phyloP scores from a whole-genome alignment of 1,140 invertebrate species.

The Plectus sambesii region DNA sequence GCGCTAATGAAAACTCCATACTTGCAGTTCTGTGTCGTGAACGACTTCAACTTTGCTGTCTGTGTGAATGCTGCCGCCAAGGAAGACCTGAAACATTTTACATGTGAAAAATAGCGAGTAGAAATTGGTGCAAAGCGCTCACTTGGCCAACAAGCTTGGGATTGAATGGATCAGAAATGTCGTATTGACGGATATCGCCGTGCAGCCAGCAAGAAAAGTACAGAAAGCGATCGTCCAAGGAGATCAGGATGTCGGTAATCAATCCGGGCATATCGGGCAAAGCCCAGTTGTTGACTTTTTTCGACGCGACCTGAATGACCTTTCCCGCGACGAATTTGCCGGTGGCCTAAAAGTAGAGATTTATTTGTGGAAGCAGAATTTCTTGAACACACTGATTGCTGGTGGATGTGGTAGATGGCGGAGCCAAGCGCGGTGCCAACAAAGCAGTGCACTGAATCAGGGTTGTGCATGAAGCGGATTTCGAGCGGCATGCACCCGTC shows the following conservation, averaged over 20 bases:
- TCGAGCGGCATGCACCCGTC: slow-evolving; percentile 27
- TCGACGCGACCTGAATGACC: slow-evolving; percentile 28
- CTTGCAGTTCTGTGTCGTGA: slow-evolving; percentile 22
- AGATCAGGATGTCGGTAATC: slow-evolving; percentile 78
- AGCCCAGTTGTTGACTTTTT: slow-evolving; percentile 23
- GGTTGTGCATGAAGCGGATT: slow-evolving; percentile 26
- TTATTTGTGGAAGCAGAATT: slow-evolving; percentile 1
- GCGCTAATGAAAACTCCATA: slow-evolving; percentile 9
- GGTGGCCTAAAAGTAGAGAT: slow-evolving; percentile 19
- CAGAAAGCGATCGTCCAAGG: slow-evolving; percentile 79
- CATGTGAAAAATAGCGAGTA: slow-evolving; percentile 10
- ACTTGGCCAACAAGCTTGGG: slow-evolving; percentile 19
- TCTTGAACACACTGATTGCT: slow-evolving; percentile 20
- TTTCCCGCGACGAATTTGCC: slow-evolving; percentile 23
- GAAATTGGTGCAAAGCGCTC: background rate
- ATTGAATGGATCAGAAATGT: slow-evolving; percentile 63
- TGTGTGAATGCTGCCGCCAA: slow-evolving; percentile 30
- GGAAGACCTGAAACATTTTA: slow-evolving; percentile 22
- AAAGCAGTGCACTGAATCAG: slow-evolving; percentile 29
- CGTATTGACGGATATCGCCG: slow-evolving; percentile 82
- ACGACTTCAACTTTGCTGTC: slow-evolving; percentile 15
- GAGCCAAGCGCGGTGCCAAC: slow-evolving; percentile 23
- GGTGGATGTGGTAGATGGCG: slow-evolving; percentile 30
- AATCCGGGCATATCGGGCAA: slow-evolving; percentile 29
- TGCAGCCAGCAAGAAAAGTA: slow-evolving; percentile 85